Evolutionary conservation across 2,113 vertebrate species (phyloP).

Genomic region (Muntiacus reevesi): DNA sequence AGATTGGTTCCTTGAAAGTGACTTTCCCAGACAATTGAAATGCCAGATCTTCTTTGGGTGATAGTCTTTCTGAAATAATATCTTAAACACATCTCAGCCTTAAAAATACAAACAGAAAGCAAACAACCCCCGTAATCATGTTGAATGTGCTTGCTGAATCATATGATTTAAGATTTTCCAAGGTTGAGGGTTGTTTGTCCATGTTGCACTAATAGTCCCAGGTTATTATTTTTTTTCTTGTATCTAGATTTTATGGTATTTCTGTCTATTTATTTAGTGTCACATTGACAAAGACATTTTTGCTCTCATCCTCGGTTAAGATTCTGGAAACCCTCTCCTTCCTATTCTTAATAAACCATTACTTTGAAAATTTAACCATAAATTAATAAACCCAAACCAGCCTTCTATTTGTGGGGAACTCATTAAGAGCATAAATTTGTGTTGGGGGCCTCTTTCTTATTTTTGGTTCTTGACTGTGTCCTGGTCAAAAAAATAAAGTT

Average conservation of each 20-base stretch:
- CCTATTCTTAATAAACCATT: not conserved
- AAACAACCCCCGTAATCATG: not conserved
- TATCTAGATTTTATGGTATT: not conserved
- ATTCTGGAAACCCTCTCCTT: not conserved
- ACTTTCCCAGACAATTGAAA: not conserved
- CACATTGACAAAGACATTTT: not conserved
- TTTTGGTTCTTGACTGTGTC: not conserved
- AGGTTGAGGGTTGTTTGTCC: not conserved
- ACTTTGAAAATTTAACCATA: not conserved
- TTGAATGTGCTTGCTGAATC: not conserved
- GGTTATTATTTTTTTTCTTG: not conserved
- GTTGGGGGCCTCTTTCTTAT: too few species aligned
- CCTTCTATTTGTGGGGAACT: not conserved
- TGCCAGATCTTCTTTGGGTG: not conserved
- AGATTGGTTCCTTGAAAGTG: not conserved
- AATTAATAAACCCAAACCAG: not conserved
- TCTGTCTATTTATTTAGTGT: not conserved
- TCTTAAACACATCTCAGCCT: not conserved
- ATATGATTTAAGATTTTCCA: not conserved
- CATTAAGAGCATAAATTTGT: not conserved
- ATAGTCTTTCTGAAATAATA: not conserved
- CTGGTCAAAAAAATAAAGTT: not conserved
- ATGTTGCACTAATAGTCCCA: accelerated
- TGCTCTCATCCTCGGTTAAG: not conserved
- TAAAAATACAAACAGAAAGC: not conserved